phyloP scores from a whole-genome alignment of 2,888 invertebrate genomes.

The Cryptus viduatorius region DNA sequence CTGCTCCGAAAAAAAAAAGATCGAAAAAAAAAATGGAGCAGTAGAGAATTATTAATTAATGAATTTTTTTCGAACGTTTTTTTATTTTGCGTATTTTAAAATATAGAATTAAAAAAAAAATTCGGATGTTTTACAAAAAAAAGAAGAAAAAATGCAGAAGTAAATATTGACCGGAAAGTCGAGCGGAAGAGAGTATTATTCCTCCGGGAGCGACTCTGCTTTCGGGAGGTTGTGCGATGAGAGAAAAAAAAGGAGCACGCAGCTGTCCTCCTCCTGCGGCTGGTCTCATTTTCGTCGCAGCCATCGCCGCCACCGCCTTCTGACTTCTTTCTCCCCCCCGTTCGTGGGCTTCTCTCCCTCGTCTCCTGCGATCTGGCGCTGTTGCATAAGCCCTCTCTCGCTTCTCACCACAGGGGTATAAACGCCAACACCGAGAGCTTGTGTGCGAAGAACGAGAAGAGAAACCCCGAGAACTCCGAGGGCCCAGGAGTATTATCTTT shows the following conservation, averaged over 20 bases:
- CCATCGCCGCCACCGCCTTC: conserved; percentile 61
- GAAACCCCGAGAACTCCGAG: conserved; percentile 20
- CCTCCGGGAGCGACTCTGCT: conserved; percentile 28
- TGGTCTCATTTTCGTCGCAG: conserved; percentile 60
- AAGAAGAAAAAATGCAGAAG: neutral
- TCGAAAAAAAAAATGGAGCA: too few species aligned
- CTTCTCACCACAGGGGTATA: conserved; percentile 70
- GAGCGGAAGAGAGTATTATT: conserved; percentile 18
- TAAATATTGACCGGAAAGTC: conserved; percentile 23
- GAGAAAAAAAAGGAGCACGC: conserved; percentile 34
- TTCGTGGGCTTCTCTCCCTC: conserved; percentile 44
- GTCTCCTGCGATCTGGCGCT: conserved; percentile 47
- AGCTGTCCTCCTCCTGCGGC: conserved; percentile 64
- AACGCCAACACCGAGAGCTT: conserved; percentile 2
- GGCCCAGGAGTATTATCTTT: conserved; percentile 65
- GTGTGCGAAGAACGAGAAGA: conserved; percentile 20
- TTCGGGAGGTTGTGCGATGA: conserved; percentile 31
- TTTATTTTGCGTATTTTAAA: too few species aligned
- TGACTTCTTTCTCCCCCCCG: conserved; percentile 51
- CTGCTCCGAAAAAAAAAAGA: neutral
- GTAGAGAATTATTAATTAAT: neutral
- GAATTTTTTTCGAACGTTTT: neutral
- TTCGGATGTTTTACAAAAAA: too few species aligned
- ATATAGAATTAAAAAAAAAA: too few species aligned
- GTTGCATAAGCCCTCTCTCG: conserved; percentile 67